Conservation (phyloP, 2,888 invertebrate species). For the Lathronympha strigana region DNA sequence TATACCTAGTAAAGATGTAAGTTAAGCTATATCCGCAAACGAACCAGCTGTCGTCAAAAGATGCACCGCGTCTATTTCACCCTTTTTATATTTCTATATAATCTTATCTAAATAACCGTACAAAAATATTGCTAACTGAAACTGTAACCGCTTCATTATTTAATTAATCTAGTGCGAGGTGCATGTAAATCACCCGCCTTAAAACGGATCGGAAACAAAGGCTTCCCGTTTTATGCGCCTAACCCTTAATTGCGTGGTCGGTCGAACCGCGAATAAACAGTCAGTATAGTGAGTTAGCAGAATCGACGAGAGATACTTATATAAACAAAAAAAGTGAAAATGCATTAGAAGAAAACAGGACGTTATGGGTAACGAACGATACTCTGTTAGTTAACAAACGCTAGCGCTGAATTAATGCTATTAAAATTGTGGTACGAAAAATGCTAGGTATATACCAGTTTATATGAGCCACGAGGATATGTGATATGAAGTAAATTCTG, state of each 20-base stretch:
- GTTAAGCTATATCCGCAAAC: neutral
- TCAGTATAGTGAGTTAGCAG: slow-evolving; percentile 42
- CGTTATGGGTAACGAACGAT: neutral
- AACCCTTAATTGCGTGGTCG: slow-evolving; percentile 54
- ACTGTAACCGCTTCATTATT: slow-evolving; percentile 49
- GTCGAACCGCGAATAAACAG: slow-evolving; percentile 52
- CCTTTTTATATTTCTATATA: neutral
- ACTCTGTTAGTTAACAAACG: neutral
- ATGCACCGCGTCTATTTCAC: neutral
- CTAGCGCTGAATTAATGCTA: neutral
- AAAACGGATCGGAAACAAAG: slow-evolving; percentile 56
- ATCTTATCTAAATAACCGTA: neutral
- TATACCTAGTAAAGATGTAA: neutral
- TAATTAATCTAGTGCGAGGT: slow-evolving; percentile 52
- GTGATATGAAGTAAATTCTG: too few relatives aligned
- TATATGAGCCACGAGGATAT: too few relatives aligned
- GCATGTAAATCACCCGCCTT: slow-evolving; percentile 52
- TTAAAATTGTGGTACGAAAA: too few relatives aligned
- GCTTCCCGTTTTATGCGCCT: slow-evolving; percentile 49
- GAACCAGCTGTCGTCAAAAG: neutral
- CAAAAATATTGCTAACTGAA: slow-evolving; percentile 16
- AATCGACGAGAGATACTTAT: slow-evolving; percentile 18
- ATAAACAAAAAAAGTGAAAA: neutral
- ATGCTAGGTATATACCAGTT: too few relatives aligned
- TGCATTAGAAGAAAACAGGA: neutral